Conservation (phyloP, 2,797 vertebrate genomes). For the Lycodopsis pacificus region DNA sequence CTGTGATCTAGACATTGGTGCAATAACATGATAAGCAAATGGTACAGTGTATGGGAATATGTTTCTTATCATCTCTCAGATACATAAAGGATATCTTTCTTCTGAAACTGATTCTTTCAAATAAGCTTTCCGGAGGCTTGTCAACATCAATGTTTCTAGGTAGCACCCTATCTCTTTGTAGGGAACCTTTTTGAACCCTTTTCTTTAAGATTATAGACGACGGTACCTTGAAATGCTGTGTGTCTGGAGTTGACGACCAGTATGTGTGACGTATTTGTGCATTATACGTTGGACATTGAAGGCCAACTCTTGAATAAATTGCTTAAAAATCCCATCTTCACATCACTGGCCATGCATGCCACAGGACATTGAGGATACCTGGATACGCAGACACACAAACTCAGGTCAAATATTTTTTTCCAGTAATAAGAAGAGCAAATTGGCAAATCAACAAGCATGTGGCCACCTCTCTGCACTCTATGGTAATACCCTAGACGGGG, state of each 20-base stretch:
- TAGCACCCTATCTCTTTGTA: background rate
- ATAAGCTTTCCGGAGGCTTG: background rate
- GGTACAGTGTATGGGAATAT: background rate
- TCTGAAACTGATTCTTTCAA: background rate
- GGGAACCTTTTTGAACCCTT: slow-evolving; percentile 19
- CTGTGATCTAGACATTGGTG: background rate
- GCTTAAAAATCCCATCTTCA: slow-evolving; percentile 22
- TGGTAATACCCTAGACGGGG: slow-evolving; percentile 37
- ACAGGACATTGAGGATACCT: slow-evolving; percentile 5
- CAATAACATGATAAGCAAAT: background rate
- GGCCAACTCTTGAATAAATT: slow-evolving; percentile 25
- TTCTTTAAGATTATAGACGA: slow-evolving; percentile 8
- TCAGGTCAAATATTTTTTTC: slow-evolving; percentile 42
- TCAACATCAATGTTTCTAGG: background rate
- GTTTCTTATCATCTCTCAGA: background rate
- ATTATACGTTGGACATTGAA: background rate
- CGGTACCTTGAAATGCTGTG: slow-evolving; percentile 35
- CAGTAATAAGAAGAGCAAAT: slow-evolving; percentile 40
- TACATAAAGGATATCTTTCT: background rate
- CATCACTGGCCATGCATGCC: slow-evolving; percentile 21
- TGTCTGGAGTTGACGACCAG: slow-evolving; percentile 2
- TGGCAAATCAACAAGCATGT: slow-evolving; percentile 53
- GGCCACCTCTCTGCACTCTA: slow-evolving; percentile 37
- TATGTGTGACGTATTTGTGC: slow-evolving; percentile 18
- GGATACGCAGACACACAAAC: slow-evolving; percentile 13